Evolutionary conservation across 2,888 invertebrate species (phyloP).

Genomic region (Limnephilus auricula): DNA sequence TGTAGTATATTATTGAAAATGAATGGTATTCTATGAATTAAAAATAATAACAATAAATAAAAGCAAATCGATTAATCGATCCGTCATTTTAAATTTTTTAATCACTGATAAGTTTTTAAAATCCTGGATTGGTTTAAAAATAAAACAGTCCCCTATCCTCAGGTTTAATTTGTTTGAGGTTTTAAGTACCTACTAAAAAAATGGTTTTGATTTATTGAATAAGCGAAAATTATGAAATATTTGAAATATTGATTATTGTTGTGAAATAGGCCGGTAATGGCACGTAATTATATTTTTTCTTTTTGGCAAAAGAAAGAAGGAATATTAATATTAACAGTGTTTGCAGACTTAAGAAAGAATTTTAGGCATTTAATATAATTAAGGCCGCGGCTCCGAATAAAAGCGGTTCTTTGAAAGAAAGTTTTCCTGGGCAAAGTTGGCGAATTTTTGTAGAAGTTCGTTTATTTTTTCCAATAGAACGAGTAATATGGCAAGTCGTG

Average conservation of each 20-base stretch:
- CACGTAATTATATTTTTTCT: background rate
- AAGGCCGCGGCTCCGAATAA: background rate
- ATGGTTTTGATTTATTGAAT: too few relatives aligned
- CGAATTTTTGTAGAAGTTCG: background rate
- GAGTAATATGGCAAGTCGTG: conserved; percentile 2
- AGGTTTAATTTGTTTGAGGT: too few relatives aligned
- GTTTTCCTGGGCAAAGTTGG: background rate
- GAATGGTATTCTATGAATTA: too few relatives aligned
- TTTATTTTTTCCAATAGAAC: background rate
- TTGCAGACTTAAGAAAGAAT: background rate
- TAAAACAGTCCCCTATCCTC: too few relatives aligned
- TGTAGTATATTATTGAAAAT: too few relatives aligned
- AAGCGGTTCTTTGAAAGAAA: background rate
- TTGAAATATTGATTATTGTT: background rate
- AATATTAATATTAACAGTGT: background rate
- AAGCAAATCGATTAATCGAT: too few relatives aligned
- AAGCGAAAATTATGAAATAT: too few relatives aligned
- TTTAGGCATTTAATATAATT: background rate
- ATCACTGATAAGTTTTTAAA: too few relatives aligned
- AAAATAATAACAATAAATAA: too few relatives aligned
- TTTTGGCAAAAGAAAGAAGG: background rate
- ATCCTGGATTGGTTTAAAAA: too few relatives aligned
- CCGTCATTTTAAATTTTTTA: too few relatives aligned
- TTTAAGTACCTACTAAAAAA: too few relatives aligned
- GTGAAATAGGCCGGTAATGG: background rate